Evolutionary conservation across 2,888 invertebrate genomes (phyloP).

Genomic region (Stomorhina lunata): DNA sequence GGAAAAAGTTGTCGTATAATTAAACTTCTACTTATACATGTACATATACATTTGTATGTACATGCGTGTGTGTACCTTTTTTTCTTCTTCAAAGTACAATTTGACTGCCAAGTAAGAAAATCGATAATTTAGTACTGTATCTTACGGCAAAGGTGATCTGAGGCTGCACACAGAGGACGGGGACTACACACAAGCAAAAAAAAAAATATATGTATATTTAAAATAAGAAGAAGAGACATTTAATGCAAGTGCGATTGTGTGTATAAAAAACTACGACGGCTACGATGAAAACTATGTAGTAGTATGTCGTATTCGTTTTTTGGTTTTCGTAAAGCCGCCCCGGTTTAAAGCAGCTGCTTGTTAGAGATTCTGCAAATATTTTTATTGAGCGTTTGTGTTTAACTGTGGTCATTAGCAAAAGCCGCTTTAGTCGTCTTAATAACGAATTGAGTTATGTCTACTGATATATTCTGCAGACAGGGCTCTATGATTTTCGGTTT

Average conservation of each 20-base stretch:
- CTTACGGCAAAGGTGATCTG: constrained; percentile 78
- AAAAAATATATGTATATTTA: constrained; percentile 10
- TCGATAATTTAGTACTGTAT: constrained; percentile 79
- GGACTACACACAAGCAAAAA: constrained; percentile 44
- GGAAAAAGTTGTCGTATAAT: constrained; percentile 25
- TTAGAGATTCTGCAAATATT: constrained; percentile 50
- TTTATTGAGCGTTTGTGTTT: constrained; percentile 19
- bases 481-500: too few relatives aligned
- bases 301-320: constrained; percentile 68
- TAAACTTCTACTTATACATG: constrained; percentile 9
- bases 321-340: constrained; percentile 61
- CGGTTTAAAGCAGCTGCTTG: constrained; percentile 64
- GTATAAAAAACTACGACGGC: constrained; percentile 46
- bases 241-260: background rate
- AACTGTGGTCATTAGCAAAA: too few relatives aligned
- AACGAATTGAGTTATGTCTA: too few relatives aligned
- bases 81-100: constrained; percentile 35
- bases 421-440: too few relatives aligned
- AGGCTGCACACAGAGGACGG: constrained; percentile 63
- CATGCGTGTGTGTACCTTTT: constrained; percentile 23
- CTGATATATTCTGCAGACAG: too few relatives aligned
- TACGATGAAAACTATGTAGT: constrained; percentile 61
- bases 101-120: constrained; percentile 71
- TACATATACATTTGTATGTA: background rate
- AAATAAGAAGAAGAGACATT: constrained; percentile 12